Evolutionary conservation across 2,797 vertebrate species (phyloP).

Genomic region (Fistularia commersonii): DNA sequence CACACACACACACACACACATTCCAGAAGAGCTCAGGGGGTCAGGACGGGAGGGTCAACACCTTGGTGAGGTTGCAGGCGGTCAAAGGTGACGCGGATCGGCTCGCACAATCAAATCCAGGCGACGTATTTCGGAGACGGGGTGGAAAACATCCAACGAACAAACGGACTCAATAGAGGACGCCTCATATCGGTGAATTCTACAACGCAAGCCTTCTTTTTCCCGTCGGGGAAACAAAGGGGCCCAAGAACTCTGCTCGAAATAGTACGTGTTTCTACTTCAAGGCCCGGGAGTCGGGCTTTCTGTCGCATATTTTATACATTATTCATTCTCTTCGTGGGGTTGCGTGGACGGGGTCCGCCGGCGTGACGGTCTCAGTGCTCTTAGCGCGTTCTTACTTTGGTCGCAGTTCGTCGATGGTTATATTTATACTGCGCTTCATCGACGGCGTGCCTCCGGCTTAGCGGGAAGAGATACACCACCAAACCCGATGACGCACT

Average conservation of each 20-base stretch:
- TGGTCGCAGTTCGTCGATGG: slow-evolving; percentile 41
- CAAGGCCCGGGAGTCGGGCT: slow-evolving; percentile 29
- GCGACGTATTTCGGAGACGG: slow-evolving; percentile 38
- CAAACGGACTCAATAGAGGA: slow-evolving; percentile 13
- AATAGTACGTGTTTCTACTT: slow-evolving; percentile 43
- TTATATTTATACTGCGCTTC: slow-evolving; percentile 66
- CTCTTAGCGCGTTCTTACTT: slow-evolving; percentile 51
- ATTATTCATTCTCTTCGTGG: slow-evolving; percentile 46
- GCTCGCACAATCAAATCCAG: slow-evolving; percentile 61
- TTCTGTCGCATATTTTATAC: slow-evolving; percentile 45
- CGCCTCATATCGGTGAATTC: neutral
- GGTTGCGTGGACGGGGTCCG: slow-evolving; percentile 43
- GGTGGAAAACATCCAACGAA: slow-evolving; percentile 9
- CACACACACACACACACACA: slow-evolving; percentile 38
- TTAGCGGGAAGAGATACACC: slow-evolving; percentile 53
- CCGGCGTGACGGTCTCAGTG: slow-evolving; percentile 40
- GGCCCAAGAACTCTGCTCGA: slow-evolving; percentile 43
- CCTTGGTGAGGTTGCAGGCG: slow-evolving; percentile 37
- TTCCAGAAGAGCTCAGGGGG: slow-evolving; percentile 75
- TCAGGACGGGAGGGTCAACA: slow-evolving; percentile 34
- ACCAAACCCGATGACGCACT: slow-evolving; percentile 48
- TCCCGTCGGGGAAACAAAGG: too few species aligned
- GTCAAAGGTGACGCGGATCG: slow-evolving; percentile 47
- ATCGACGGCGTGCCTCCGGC: slow-evolving; percentile 59
- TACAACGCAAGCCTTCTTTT: slow-evolving; percentile 3